phyloP scores from a whole-genome alignment of 2,113 vertebrate genomes.

The Rhabdomys dilectus region DNA sequence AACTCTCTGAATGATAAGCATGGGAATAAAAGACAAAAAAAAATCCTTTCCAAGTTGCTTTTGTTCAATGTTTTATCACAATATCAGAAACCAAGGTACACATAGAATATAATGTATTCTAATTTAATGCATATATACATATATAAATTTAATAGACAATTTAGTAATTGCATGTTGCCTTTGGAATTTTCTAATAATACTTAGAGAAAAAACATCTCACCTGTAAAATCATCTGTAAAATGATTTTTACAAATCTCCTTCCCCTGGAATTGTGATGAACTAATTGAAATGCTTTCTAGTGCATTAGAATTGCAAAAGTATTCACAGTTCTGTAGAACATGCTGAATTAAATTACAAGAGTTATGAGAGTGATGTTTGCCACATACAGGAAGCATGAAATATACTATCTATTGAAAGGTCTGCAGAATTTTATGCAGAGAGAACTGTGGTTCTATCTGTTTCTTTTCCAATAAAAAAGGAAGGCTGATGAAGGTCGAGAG shows the following conservation, averaged over 20 bases:
- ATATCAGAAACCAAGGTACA: not conserved
- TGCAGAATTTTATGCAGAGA: not conserved
- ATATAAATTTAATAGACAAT: constrained; percentile 34
- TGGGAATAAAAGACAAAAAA: not conserved
- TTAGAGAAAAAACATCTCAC: not conserved
- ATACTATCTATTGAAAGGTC: no score
- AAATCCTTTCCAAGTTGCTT: not conserved
- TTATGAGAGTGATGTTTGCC: constrained; percentile 9
- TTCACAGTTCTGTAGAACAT: not conserved
- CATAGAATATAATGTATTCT: not conserved
- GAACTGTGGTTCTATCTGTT: not conserved
- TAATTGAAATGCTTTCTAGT: constrained; percentile 37
- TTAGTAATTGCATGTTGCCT: constrained; percentile 21
- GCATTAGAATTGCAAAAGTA: constrained; percentile 40
- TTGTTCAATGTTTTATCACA: not conserved
- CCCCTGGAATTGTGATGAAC: constrained; percentile 25
- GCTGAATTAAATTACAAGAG: constrained; percentile 29
- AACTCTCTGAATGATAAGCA: not conserved
- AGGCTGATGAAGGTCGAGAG: not conserved
- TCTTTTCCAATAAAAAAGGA: not conserved
- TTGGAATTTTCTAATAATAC: constrained; percentile 44
- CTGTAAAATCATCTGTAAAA: not conserved
- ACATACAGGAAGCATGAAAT: not conserved
- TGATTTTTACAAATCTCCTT: constrained; percentile 26
- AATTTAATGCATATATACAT: not conserved